Evolutionary conservation across 1,140 invertebrate genomes (phyloP).

Genomic region (Galleria mellonella): DNA sequence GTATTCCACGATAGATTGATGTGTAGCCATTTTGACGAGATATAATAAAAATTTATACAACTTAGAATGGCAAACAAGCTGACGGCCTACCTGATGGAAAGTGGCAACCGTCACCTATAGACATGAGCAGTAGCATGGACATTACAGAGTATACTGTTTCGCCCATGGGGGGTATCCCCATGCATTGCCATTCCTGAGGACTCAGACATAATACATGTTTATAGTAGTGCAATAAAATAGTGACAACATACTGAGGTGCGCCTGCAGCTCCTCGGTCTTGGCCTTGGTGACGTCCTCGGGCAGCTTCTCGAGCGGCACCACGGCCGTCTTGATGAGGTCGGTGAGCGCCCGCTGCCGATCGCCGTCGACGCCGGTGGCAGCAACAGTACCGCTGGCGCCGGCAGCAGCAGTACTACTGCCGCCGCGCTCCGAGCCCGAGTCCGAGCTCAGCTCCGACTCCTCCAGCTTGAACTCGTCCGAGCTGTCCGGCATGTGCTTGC

Average conservation of each 20-base stretch:
- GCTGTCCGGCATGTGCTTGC: conserved; percentile 72
- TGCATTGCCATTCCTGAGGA: no score
- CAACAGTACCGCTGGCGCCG: conserved; percentile 27
- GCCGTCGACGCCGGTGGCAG: conserved; percentile 9
- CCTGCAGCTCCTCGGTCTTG: conserved; percentile 41
- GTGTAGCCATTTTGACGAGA: no score
- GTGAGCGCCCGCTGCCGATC: conserved; percentile 23
- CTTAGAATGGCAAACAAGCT: no score
- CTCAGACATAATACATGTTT: no score
- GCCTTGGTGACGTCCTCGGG: conserved; percentile 52
- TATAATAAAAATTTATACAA: no score
- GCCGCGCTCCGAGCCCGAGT: conserved; percentile 44
- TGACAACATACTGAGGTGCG: conserved; percentile 29
- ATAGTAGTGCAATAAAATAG: not conserved
- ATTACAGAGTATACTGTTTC: no score
- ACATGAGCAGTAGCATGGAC: no score
- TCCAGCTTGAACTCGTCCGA: conserved; percentile 69
- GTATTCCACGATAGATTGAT: no score
- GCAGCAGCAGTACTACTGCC: conserved; percentile 19
- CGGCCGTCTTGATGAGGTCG: conserved; percentile 49
- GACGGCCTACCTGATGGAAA: no score
- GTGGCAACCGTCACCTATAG: no score
- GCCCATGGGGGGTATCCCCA: no score
- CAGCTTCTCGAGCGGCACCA: conserved; percentile 56
- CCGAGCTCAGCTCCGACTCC: conserved; percentile 35